These are phyloP conservation scores for Zalophus californianus DNA, from an alignment of 2,797 vertebrate genomes.

Conservation along the genomic window DNA sequence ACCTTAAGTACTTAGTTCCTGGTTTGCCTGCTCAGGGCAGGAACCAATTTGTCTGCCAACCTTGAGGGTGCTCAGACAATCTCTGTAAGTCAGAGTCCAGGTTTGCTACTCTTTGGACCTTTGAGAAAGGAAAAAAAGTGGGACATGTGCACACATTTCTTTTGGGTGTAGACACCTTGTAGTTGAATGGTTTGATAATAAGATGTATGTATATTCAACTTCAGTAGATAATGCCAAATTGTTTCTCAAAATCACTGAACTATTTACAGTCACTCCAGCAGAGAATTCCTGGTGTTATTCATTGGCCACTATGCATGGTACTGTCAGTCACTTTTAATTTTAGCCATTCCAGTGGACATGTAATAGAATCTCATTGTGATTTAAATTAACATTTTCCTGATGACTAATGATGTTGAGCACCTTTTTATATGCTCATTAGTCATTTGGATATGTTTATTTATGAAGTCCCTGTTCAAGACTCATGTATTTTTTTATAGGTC, in stretches of 20 bases:
- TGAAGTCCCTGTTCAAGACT: background rate
- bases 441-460: background rate
- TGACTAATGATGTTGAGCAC: background rate
- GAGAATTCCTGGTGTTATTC: background rate
- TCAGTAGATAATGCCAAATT: background rate
- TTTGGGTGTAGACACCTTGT: background rate
- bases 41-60: background rate
- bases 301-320: background rate
- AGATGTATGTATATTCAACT: background rate
- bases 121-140: background rate
- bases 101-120: background rate
- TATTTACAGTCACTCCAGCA: background rate
- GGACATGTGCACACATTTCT: background rate
- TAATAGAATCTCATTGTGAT: background rate
- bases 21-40: background rate
- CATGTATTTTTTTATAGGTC: background rate
- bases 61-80: background rate
- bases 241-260: background rate
- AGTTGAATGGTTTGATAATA: background rate
- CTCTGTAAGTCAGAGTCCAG: background rate
- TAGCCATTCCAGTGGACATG: background rate
- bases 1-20: background rate
- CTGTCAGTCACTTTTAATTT: background rate
- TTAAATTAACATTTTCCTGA: background rate
- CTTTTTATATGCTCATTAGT: background rate